Conservation (phyloP, 2,113 vertebrate species). For the Erythrolamprus reginae region DNA sequence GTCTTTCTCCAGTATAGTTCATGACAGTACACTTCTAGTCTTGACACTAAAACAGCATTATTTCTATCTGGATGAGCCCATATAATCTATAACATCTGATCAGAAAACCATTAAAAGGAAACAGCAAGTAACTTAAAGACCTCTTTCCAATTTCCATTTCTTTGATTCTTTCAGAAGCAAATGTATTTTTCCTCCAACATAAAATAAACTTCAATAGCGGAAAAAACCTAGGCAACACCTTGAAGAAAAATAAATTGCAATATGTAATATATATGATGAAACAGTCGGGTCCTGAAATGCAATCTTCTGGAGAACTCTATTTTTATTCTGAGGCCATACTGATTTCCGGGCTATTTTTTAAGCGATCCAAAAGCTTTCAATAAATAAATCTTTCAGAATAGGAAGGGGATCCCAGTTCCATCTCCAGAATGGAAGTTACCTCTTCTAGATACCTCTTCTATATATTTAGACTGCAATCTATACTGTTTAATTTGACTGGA, state of each 20-base stretch:
- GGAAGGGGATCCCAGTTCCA: background rate
- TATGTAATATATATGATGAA: background rate
- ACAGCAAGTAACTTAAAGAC: constrained; percentile 3
- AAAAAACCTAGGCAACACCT: background rate
- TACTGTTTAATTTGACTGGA: background rate
- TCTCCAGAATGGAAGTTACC: background rate
- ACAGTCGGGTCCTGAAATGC: background rate
- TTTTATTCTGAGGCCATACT: background rate
- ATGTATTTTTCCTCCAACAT: background rate
- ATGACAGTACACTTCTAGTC: background rate
- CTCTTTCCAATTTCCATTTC: constrained; percentile 4
- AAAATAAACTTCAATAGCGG: background rate
- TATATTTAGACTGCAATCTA: background rate
- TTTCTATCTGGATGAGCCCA: constrained; percentile 3
- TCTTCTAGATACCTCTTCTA: background rate
- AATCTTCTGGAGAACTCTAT: background rate
- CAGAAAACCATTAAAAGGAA: constrained; percentile 10
- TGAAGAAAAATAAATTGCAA: background rate
- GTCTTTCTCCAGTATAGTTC: background rate
- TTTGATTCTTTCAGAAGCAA: background rate
- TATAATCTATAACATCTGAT: background rate
- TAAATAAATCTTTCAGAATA: background rate
- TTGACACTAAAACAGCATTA: constrained; percentile 5
- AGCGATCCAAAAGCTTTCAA: background rate
- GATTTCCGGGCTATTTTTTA: background rate